Percentiles rank a stretch among this genome's conserved stretches.
These are phyloP conservation scores for Sylvilagus bachmani DNA, from an alignment of 2,113 vertebrate genomes.

Conservation along the genomic window DNA sequence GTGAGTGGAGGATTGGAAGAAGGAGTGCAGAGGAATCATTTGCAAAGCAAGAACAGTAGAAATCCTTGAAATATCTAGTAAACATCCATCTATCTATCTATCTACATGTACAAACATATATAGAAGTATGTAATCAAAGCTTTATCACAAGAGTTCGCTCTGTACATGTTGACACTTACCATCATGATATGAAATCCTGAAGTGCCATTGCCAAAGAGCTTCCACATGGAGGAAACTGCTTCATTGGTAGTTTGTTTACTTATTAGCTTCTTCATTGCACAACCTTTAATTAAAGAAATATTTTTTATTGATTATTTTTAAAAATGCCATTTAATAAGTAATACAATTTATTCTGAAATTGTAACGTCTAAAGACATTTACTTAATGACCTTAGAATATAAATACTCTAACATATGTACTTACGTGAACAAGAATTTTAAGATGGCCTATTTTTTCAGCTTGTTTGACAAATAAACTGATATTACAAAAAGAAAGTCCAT, in stretches of 20 bases:
- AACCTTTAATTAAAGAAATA: not conserved
- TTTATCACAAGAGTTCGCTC: not conserved
- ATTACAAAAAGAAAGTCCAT: not conserved
- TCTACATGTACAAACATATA: not conserved
- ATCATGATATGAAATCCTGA: not conserved
- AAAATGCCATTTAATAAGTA: slow-evolving; percentile 35
- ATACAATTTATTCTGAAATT: not conserved
- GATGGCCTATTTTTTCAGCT: not conserved
- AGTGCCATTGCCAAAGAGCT: not conserved
- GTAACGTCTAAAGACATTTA: not conserved
- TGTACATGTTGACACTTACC: not conserved
- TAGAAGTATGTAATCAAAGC: not conserved
- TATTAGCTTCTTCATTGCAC: not conserved
- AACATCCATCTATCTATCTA: not conserved
- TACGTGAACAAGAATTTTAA: slow-evolving; percentile 25
- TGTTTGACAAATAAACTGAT: slow-evolving; percentile 14
- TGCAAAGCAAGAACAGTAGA: not conserved
- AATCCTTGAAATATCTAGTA: not conserved
- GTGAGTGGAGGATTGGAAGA: not conserved
- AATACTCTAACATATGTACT: not conserved
- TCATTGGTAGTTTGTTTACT: not conserved
- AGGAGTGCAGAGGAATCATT: not conserved
- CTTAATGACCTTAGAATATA: not conserved
- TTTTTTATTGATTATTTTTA: slow-evolving; percentile 15
- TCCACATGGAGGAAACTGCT: not conserved